Conservation (phyloP, 2,888 invertebrate species). For the Aphodius granarius region DNA sequence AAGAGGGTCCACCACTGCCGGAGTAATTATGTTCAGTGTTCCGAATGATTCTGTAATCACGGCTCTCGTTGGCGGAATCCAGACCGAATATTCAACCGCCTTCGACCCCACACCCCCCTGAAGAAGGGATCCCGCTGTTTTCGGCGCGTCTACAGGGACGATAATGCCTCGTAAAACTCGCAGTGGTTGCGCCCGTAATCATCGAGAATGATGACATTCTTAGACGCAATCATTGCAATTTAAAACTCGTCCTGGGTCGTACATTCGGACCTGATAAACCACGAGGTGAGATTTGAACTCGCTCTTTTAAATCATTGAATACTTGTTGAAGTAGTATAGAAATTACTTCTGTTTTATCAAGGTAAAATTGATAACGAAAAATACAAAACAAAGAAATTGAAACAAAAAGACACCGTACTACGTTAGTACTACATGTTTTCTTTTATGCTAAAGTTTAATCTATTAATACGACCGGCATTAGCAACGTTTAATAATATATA, state of each 20-base stretch:
- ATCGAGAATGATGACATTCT: conserved; percentile 42
- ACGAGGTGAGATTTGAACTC: background rate
- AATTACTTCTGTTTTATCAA: no score
- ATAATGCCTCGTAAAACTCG: conserved; percentile 43
- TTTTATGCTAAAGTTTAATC: no score
- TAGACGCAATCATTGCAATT: conserved; percentile 29
- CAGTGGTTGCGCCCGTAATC: conserved; percentile 29
- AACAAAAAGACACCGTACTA: no score
- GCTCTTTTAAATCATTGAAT: background rate
- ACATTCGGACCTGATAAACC: background rate
- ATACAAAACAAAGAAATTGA: no score
- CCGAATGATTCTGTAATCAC: conserved; percentile 48
- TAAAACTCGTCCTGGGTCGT: conserved; percentile 15
- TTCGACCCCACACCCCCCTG: background rate
- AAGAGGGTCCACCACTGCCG: conserved; percentile 14
- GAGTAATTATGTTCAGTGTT: conserved; percentile 42
- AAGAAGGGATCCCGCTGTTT: background rate
- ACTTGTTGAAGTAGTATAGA: no score
- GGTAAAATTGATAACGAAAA: no score
- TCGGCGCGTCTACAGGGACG: conserved; percentile 18
- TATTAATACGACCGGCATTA: background rate
- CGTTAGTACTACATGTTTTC: no score
- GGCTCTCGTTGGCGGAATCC: conserved; percentile 42
- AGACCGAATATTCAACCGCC: conserved; percentile 23
- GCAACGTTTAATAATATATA: background rate